Percentiles rank a stretch among this genome's conserved stretches.
These are phyloP conservation scores for Acleris cristana DNA, from an alignment of 2,888 invertebrate genomes.

Conservation along the genomic window DNA sequence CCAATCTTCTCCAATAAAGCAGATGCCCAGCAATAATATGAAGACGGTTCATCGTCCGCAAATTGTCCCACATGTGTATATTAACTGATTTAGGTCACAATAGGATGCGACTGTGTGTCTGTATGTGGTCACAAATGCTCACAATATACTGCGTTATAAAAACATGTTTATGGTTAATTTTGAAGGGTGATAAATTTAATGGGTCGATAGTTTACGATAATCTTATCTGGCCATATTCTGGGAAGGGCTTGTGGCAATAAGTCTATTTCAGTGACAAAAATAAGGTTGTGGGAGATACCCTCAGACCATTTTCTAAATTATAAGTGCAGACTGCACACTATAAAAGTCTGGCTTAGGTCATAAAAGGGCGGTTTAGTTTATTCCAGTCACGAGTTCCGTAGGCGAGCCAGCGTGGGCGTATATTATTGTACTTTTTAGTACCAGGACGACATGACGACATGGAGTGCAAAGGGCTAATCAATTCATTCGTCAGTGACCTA, in stretches of 20 bases:
- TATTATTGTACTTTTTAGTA: neutral
- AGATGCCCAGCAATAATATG: slow-evolving; percentile 39
- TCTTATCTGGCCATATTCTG: no score
- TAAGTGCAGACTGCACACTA: no score
- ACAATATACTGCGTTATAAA: no score
- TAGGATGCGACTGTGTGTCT: slow-evolving; percentile 46
- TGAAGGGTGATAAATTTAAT: no score
- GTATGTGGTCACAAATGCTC: neutral
- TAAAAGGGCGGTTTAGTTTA: neutral
- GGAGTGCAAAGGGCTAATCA: slow-evolving; percentile 21
- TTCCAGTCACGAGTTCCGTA: slow-evolving; percentile 12
- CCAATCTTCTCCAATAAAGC: slow-evolving; percentile 28
- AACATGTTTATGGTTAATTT: no score
- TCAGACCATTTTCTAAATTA: no score
- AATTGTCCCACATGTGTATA: slow-evolving; percentile 39
- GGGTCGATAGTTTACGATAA: neutral
- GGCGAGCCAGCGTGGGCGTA: slow-evolving; percentile 13
- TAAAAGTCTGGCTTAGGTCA: neutral
- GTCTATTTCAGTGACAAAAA: no score
- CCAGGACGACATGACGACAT: slow-evolving; percentile 22
- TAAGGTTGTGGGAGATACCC: no score
- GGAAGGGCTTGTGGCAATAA: no score
- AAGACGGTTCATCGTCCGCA: slow-evolving; percentile 46
- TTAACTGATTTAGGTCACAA: slow-evolving; percentile 49
- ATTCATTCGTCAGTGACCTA: slow-evolving; percentile 19